Base-by-base conservation (phyloP, 2,113 vertebrate species). In the Quiscalus mexicanus region DNA sequence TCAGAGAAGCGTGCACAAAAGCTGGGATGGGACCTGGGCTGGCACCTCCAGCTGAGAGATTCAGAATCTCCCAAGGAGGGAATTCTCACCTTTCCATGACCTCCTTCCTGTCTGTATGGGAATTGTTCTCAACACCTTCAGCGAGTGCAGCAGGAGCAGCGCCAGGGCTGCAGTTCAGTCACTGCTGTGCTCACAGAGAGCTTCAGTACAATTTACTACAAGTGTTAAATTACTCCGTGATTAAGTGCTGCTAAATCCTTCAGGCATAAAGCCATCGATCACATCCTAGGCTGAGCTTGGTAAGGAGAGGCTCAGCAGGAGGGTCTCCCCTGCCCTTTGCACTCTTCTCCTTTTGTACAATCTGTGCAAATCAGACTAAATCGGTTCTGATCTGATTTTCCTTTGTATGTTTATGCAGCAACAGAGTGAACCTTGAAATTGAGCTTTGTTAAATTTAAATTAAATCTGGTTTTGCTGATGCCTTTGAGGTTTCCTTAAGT, bases 331-430 rank as follows among this genome's bases (percentile, higher is more conserved):
- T 3, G 37, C 41, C 63, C 71, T 69, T 35, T 49, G 47, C 63
- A 8, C 79, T 35, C 47, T 0, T 11, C 22, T 41, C 62, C 70
- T 49, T 62, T 14, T 13, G 24, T 9, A 1, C 18, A 50, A 27
- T 12, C n/a, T 1, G 47, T 2, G 42, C 25, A 31, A 35, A 63
- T 42, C 87, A 13, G 49, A 62, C 55, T 31, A 41, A 76, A 83
- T 49, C 2, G 47, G 11, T 27, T 13, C 10, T 6, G 9, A 19
- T 18, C 56, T 10, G 5, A 16, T 76, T 76, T 76, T 23, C 70
- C 55, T 47, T 5, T 3, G 11, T 2, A 0, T 11, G 55, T 55
- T 55, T 28, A 12, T 6, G 18, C 0, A 20, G 41, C 27, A 4
- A 20, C 0, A 4, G 35, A 22, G 47, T 1, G 30, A 76, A 15